These are phyloP conservation scores for Danio albolineatus DNA, from an alignment of 2,797 vertebrate species.

Conservation along the genomic window DNA sequence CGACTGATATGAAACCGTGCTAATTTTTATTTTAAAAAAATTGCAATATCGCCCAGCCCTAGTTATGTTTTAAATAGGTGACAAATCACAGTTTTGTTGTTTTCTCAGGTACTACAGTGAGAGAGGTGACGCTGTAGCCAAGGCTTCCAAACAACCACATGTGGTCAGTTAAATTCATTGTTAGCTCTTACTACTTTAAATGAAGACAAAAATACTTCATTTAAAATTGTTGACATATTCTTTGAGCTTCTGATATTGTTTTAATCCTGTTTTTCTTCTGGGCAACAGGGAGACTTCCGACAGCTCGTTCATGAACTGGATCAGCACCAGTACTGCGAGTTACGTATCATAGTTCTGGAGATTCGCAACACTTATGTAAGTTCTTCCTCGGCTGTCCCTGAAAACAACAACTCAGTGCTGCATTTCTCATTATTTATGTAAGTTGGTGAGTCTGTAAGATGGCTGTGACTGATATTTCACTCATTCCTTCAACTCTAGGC, in stretches of 20 bases:
- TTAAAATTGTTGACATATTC: background rate
- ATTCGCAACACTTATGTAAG: slow-evolving; percentile 87
- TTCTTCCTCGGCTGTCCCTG: background rate
- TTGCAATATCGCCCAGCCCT: too few species aligned
- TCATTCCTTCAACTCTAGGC: slow-evolving; percentile 74
- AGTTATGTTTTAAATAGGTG: too few species aligned
- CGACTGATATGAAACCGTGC: too few species aligned
- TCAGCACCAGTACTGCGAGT: slow-evolving; percentile 85
- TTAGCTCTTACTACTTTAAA: too few species aligned
- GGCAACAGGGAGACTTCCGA: slow-evolving; percentile 86
- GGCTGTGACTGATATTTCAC: background rate
- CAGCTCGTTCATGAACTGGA: slow-evolving; percentile 90
- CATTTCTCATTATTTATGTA: background rate
- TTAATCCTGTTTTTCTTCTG: background rate
- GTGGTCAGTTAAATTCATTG: slow-evolving; percentile 81
- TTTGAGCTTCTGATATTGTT: background rate
- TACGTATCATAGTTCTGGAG: slow-evolving; percentile 86
- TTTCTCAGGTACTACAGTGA: slow-evolving; percentile 86
- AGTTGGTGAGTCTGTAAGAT: background rate
- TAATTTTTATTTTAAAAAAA: too few species aligned
- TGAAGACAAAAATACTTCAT: too few species aligned
- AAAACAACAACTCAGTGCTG: slow-evolving; percentile 9
- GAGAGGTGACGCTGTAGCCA: slow-evolving; percentile 89
- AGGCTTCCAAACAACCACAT: slow-evolving; percentile 87
- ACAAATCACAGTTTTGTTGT: slow-evolving; percentile 23